Base-by-base conservation (phyloP, 1,140 invertebrate species). In the Caenorhabditis latens region DNA sequence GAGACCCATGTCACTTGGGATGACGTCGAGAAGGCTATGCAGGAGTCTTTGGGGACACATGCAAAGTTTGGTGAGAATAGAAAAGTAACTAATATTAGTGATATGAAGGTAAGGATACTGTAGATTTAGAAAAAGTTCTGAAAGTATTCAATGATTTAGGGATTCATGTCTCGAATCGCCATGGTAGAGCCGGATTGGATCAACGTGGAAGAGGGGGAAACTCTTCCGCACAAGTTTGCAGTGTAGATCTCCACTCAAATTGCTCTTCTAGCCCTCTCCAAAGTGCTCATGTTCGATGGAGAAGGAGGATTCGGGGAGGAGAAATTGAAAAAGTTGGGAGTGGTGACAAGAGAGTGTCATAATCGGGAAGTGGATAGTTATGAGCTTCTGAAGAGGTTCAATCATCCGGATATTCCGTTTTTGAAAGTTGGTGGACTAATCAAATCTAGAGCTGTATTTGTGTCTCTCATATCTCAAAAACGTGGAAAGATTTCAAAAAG, bases 1-100 rank as follows among this genome's bases (percentile, higher is more conserved):
- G 46, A 53, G n/a, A 85, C 84, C 24, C 84, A 85, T 58, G 63
- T 85, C 65, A 85, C 84, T 19, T 85, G 84, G 84, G 65, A 85
- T n/a, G 84, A 85, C n/a, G 13, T 85, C 24, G 43, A 85, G 40
- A 16, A 75, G 19, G 4, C 42, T 42, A 50, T 79, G 46, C 46
- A 71, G n/a, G 2, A 40, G 16, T 7, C 24, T n/a, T 57, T 71
- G 40, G 67, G 67, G 43, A 67, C 63, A 2, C 40, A 71, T 19
- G 84, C 84, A 19, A 48, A 24, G 4, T 75, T 85, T 46, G 84
- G 84, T 55, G 46, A 48, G 1, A 79, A 79, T 16, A 85, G 57
- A 40, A 58, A 32, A 75, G 61, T 32, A 0, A 85, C 50, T 0
- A 85, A 75, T 57, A 85, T 85, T 13, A 67, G 84, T 53, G 84